Evolutionary conservation across 2,113 vertebrate species (phyloP), one percentile per base, ranked within the genome.

Genomic region (Crotalus tigris): DNA sequence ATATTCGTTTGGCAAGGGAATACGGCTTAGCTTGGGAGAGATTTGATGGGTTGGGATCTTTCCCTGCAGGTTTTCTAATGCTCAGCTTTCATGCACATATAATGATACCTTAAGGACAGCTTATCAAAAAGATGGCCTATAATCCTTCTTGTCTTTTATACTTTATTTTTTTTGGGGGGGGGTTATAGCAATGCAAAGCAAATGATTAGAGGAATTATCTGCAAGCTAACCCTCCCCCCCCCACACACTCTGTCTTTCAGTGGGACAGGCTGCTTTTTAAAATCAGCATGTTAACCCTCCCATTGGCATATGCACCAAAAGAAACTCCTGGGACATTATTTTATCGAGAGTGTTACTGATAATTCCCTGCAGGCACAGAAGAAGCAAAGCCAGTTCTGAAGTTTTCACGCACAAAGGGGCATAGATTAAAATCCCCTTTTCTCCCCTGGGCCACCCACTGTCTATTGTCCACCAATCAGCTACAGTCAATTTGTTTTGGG

Each of bases 101-200:
- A 96, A 95, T 85, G 75, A 75, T 39, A n/a, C 93, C 94, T 94
- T 93, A 93, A 93, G 85, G 39, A 92, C 85, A 95, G 85, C 91
- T 92, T 93, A 54, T n/a, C 4, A 0, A 64, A 0, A 0, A 58
- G 86, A 61, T 69, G 91, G 93, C 53, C 92, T 87, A 44, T 93
- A 94, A 95, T 94, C 75, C 88, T 92, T 7, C 91, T 95, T 94
- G 87, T 61, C 95, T 91, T 53, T 95, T 85, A 29, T 46, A 44
- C 33, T 81, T 81, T 81, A 81, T 44, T 39, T 21, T 39, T 39
- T 39, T 39, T 39, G 39, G 39, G 39, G 39, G 2, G 33, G 2
- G 44, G 44, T 75, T 75, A 85, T 12, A 85, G 89, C 4, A 92
- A 55, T 19, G 93, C 5, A 53, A 0, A 0, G 0, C 0, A 33